Evolutionary conservation across 2,888 invertebrate species (phyloP).

Genomic region (Pharmacophagus antenor): DNA sequence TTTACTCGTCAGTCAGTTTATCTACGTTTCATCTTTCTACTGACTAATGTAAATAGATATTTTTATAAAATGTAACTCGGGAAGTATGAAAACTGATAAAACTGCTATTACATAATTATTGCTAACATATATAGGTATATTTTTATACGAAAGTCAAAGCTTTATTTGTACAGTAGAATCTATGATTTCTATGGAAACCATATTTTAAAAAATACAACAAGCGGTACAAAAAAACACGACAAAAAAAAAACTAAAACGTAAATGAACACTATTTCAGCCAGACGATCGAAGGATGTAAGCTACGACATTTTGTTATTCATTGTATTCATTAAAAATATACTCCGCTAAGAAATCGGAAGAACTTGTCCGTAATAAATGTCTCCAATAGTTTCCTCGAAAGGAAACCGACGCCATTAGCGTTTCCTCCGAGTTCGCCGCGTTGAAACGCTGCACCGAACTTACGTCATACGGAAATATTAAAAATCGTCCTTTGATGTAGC

Average conservation of each 20-base stretch:
- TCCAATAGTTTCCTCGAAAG: constrained; percentile 45
- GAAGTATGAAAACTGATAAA: too few species aligned
- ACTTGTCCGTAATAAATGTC: constrained; percentile 32
- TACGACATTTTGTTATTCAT: constrained; percentile 22
- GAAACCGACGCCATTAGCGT: constrained; percentile 55
- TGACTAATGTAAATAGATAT: not conserved
- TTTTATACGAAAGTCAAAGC: too few species aligned
- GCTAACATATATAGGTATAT: too few species aligned
- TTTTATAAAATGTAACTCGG: too few species aligned
- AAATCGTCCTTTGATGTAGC: constrained; percentile 42
- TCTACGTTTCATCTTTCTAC: not conserved
- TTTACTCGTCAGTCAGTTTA: not conserved
- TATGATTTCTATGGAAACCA: too few species aligned
- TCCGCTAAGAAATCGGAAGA: constrained; percentile 31
- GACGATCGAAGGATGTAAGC: constrained; percentile 17
- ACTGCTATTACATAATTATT: constrained; percentile 3
- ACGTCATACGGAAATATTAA: constrained; percentile 46
- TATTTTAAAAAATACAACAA: too few species aligned
- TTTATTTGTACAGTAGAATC: too few species aligned
- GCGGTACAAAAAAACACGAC: too few species aligned
- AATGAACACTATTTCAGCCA: not conserved
- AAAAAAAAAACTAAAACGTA: not conserved
- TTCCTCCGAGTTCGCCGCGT: constrained; percentile 47
- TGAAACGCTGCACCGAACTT: constrained; percentile 44
- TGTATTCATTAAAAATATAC: constrained; percentile 35